Percentiles rank a stretch among this genome's conserved stretches.
These are phyloP conservation scores for Caenorhabditis tropicalis DNA, from an alignment of 1,140 invertebrate genomes.

Conservation along the genomic window DNA sequence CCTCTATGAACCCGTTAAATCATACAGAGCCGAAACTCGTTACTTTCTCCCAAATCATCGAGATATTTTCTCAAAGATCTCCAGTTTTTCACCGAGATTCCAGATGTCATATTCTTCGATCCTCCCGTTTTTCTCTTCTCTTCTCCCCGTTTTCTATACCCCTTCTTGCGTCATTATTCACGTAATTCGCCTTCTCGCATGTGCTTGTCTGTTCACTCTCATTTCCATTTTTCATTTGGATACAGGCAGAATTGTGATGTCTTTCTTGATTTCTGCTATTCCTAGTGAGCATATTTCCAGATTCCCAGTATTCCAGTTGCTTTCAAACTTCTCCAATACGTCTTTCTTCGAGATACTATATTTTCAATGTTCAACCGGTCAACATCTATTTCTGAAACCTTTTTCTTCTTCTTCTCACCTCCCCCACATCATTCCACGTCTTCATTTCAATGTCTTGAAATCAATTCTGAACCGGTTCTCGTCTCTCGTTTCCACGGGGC, in stretches of 20 bases:
- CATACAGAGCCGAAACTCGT: too few relatives aligned
- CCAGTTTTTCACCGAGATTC: not conserved
- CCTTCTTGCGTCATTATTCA: slow-evolving; percentile 12
- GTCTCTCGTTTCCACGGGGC: not conserved
- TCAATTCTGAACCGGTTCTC: too few relatives aligned
- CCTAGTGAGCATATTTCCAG: too few relatives aligned
- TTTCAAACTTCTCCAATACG: too few relatives aligned
- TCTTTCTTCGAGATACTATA: too few relatives aligned
- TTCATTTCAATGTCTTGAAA: too few relatives aligned
- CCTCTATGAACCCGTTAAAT: too few relatives aligned
- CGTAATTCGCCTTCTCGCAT: not conserved
- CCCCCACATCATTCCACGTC: too few relatives aligned
- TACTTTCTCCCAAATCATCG: not conserved
- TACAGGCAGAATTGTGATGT: not conserved
- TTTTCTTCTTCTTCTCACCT: too few relatives aligned
- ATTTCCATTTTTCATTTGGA: not conserved
- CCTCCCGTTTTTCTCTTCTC: too few relatives aligned
- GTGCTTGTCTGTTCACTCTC: not conserved
- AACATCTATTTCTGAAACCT: not conserved
- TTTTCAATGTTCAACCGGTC: not conserved
- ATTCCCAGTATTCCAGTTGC: too few relatives aligned
- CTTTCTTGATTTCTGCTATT: too few relatives aligned
- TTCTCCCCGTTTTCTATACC: not conserved
- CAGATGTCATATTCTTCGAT: not conserved
- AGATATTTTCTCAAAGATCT: not conserved